A percentile compares a stretch with the other conserved stretches of the same genome.
phyloP scores from a whole-genome alignment of 2,888 invertebrate species.

The Spicauda simplicius region DNA sequence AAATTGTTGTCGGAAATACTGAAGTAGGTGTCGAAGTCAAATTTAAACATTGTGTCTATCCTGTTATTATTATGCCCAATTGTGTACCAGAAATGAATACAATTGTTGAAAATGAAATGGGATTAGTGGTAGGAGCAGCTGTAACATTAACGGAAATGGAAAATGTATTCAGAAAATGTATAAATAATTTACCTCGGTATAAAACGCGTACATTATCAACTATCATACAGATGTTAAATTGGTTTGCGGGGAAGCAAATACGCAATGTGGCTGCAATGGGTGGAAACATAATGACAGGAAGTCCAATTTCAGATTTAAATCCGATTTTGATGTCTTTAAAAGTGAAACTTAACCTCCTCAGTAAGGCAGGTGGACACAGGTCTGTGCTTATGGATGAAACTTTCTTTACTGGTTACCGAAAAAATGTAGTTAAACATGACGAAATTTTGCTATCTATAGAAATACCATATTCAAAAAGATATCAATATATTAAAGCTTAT shows the following conservation, averaged over 20 bases:
- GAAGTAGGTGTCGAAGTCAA: conserved; percentile 94
- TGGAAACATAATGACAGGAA: conserved; percentile 97
- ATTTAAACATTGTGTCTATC: conserved; percentile 91
- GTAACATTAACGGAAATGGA: conserved; percentile 92
- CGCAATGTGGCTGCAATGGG: conserved; percentile 97
- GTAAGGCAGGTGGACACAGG: conserved; percentile 81
- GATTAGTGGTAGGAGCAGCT: conserved; percentile 91
- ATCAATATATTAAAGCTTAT: conserved; percentile 90
- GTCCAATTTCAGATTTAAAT: conserved; percentile 98
- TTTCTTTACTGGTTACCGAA: conserved; percentile 93
- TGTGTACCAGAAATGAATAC: conserved; percentile 91
- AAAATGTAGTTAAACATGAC: conserved; percentile 87
- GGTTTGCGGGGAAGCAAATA: conserved; percentile 98
- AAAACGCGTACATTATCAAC: conserved; percentile 88
- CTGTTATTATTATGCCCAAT: conserved; percentile 93
- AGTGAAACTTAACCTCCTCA: conserved; percentile 88
- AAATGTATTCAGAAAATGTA: conserved; percentile 84
- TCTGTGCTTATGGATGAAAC: conserved; percentile 88
- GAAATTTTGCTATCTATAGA: conserved; percentile 90
- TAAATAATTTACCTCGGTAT: conserved; percentile 82
- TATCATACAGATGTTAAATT: conserved; percentile 93
- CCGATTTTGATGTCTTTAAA: conserved; percentile 95
- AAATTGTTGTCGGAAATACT: conserved; percentile 92
- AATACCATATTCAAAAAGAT: conserved; percentile 88
- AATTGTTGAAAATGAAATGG: conserved; percentile 82